A percentile compares a stretch with the other conserved stretches of the same genome.
Conservation (phyloP, 2,888 invertebrate genomes). For the Drosophila limbata region DNA sequence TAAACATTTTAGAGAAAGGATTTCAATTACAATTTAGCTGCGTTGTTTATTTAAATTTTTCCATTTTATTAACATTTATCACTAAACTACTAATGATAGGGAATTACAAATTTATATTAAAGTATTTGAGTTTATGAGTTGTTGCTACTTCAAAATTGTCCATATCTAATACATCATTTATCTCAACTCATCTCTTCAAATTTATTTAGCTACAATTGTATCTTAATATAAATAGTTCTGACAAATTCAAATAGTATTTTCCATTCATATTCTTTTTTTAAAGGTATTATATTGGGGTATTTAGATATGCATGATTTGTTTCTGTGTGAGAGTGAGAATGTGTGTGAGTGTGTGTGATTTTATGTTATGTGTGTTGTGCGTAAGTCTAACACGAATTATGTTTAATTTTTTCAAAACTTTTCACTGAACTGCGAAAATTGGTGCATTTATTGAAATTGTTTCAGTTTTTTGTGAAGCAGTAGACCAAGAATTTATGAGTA, state of each 20-base stretch:
- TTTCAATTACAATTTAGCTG: slow-evolving; percentile 25
- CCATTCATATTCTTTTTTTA: slow-evolving; percentile 6
- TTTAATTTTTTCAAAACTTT: slow-evolving; percentile 57
- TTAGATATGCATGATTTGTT: slow-evolving; percentile 68
- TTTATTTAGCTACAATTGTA: slow-evolving; percentile 72
- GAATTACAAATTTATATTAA: slow-evolving; percentile 73
- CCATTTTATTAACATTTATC: slow-evolving; percentile 73
- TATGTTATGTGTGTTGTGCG: slow-evolving; percentile 7
- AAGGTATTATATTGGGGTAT: slow-evolving; percentile 49
- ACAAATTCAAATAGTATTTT: slow-evolving; percentile 51
- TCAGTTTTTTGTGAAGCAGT: slow-evolving; percentile 7
- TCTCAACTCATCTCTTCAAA: slow-evolving; percentile 25
- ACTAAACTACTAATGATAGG: slow-evolving; percentile 80
- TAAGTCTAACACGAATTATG: slow-evolving; percentile 41
- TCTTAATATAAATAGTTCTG: slow-evolving; percentile 67
- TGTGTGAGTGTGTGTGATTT: no score
- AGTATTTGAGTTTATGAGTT: slow-evolving; percentile 45
- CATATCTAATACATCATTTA: slow-evolving; percentile 61
- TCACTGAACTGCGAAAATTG: slow-evolving; percentile 55
- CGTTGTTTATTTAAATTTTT: slow-evolving; percentile 35
- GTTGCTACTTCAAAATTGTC: slow-evolving; percentile 54
- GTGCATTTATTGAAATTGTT: slow-evolving; percentile 37
- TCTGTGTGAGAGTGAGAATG: slow-evolving; percentile 9
- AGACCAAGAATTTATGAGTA: slow-evolving; percentile 51
- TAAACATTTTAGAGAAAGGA: slow-evolving; percentile 1